Base-by-base conservation (phyloP, 2,113 vertebrate species). In the Rhea pennata region DNA sequence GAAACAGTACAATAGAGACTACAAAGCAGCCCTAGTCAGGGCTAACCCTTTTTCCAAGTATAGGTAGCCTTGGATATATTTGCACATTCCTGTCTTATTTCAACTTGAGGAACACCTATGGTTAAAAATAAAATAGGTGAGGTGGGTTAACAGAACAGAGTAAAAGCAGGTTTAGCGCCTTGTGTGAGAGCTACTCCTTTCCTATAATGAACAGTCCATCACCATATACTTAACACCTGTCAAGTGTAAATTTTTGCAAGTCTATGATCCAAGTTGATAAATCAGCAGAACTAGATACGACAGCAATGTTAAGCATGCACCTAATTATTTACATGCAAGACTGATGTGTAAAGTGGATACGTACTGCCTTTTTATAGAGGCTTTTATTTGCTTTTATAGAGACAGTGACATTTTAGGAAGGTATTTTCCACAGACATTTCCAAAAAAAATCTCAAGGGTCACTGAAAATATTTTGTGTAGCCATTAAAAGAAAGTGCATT, bases 21-120 rank as follows among this genome's bases (percentile, higher is more conserved):
- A 42, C 0, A 0, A 11, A 67, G 84, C 40, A 78, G 36, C 12
- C 53, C 53, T 15, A n/a, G 6, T 6, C 53, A 0, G 0, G 9
- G 31, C 58, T 78, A 91, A 67, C 12, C 51, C n/a, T 44, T 56
- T 64, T 40, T 78, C 71, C 39, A 72, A 48, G 53, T 26, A 44
- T 17, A 53, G 27, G 56, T 56, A 84, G 14, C 61, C 39, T 73
- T 0, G 1, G 33, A 82, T 24, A 16, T 29, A 44, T 2, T 15
- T 39, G 61, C 31, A 73, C n/a, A 46, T 26, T 36, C 31, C 31
- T 39, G 53, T 27, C 12, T 31, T 9, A 15, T 0, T 26, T 22
- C 36, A 66, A 62, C 33, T 6, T 74, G 27, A 33, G 66, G 9
- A 71, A 29, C 4, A 69, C 22, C 39, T 50, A 5, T 0, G 16